Evolutionary conservation across 2,888 invertebrate species (phyloP), one percentile per base, ranked within the genome.

Genomic region (Catocala nupta): DNA sequence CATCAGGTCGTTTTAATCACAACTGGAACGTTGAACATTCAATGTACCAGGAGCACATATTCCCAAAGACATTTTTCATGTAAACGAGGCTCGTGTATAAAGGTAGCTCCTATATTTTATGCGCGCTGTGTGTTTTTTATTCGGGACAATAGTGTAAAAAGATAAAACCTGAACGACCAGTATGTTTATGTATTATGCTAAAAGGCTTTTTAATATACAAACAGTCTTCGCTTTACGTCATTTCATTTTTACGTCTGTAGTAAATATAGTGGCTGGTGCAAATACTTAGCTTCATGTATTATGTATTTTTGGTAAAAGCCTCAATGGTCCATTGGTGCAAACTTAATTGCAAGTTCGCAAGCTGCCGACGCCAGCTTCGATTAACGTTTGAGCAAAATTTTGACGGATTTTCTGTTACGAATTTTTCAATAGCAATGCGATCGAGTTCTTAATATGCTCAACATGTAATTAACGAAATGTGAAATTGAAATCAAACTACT

Each of bases 31-130:
- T 73, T 68, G 53, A 58, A 57, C 64, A 59, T 60, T 63, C 62
- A 53, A 48, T 59, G 51, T 76, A 75, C 73, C 65, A 75, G 71
- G 75, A 63, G 63, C 65, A 62, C 74, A 82, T 77, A 78, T 69
- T 77, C 80, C 61, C 63, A 64, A 72, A 77, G 71, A 70, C 68
- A 78, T 79, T 75, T 81, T 78, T 79, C 72, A 78, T 78, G 75
- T 76, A 73, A 80, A 79, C 77, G 68, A 70, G 69, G 68, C 63
- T 59, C 25, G 25, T 70, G 54, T 63, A 68, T 75, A 77, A 73
- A 77, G 68, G 78, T 72, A 70, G 33, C 13, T 6, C 60, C 55
- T 70, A 68, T 72, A 71, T 70, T 78, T 76, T 64, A 75, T 69
- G 68, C 63, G 66, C 34, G 61, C 59, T 57, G 65, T 57, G 63